phyloP scores from a whole-genome alignment of 2,797 vertebrate genomes.

The Arrhamphus sclerolepis region DNA sequence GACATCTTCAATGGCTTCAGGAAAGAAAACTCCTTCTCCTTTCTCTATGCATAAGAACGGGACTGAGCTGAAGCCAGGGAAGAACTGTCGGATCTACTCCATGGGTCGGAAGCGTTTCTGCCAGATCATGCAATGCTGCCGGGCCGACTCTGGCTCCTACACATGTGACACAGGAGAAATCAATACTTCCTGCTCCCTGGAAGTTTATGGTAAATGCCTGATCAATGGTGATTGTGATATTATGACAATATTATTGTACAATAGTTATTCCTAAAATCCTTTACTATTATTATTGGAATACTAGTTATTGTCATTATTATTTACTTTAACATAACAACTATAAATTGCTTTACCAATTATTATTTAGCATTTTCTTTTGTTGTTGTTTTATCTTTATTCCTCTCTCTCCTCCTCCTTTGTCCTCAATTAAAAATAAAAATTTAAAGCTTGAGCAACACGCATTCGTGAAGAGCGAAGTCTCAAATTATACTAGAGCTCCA shows the following conservation, averaged over 20 bases:
- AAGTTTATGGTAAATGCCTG: conserved; percentile 79
- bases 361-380: too few species aligned
- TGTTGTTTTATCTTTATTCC: too few species aligned
- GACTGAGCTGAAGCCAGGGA: conserved; percentile 76
- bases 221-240: too few species aligned
- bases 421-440: too few species aligned
- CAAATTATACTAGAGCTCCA: conserved; percentile 11
- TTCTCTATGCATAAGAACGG: conserved; percentile 76
- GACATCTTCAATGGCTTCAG: not conserved
- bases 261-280: too few species aligned
- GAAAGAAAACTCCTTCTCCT: conserved; percentile 1
- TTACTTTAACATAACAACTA: too few species aligned
- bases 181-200: conserved; percentile 76
- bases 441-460: not conserved
- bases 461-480: not conserved
- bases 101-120: conserved; percentile 87
- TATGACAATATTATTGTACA: too few species aligned
- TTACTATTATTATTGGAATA: too few species aligned
- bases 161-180: conserved; percentile 83
- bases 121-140: conserved; percentile 83
- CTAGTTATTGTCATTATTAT: too few species aligned
- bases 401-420: too few species aligned
- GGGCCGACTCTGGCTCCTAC: conserved; percentile 84
- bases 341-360: too few species aligned
- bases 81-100: conserved; percentile 86